Conservation (phyloP, 1,140 invertebrate species). For the Oncopodura yosiiana region DNA sequence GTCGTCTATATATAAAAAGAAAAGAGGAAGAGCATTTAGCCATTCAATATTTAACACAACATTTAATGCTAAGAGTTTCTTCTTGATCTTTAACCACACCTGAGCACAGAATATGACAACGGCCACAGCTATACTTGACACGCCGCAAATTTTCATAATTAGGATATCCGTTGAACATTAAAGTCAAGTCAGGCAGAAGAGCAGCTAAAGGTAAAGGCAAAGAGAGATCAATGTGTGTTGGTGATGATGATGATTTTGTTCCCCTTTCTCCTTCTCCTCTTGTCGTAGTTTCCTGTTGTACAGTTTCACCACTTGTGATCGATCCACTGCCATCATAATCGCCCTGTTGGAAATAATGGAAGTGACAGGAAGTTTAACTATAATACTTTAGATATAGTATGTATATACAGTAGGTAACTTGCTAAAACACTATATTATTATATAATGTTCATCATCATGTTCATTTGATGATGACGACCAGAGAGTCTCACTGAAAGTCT, state of each 20-base stretch:
- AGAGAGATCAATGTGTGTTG: background rate
- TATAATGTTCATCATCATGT: too few species aligned
- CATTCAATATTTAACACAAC: background rate
- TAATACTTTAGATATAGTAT: too few species aligned
- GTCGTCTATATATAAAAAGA: conserved; percentile 26
- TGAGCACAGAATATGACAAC: conserved; percentile 30
- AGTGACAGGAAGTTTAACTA: conserved; percentile 14
- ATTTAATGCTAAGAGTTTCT: background rate
- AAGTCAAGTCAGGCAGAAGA: conserved; percentile 22
- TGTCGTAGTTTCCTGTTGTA: conserved; percentile 6
- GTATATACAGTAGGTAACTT: too few species aligned
- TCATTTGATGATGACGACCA: too few species aligned
- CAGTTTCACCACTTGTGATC: conserved; percentile 4
- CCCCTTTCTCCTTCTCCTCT: background rate
- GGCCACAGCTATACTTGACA: conserved; percentile 26
- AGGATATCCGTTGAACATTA: conserved; percentile 25
- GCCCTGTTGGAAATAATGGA: conserved; percentile 12
- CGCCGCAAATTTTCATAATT: conserved; percentile 31
- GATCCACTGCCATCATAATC: too few species aligned
- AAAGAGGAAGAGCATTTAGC: background rate
- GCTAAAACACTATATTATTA: too few species aligned
- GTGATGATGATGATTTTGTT: too few species aligned
- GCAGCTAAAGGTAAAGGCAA: conserved; percentile 23
- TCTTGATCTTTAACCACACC: conserved; percentile 13
- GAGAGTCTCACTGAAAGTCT: too few species aligned